Evolutionary conservation across 92 coral and sea anemone genomes (phyloP), one percentile per base, ranked within the genome.

Genomic region (Virgularia gustaviana): DNA sequence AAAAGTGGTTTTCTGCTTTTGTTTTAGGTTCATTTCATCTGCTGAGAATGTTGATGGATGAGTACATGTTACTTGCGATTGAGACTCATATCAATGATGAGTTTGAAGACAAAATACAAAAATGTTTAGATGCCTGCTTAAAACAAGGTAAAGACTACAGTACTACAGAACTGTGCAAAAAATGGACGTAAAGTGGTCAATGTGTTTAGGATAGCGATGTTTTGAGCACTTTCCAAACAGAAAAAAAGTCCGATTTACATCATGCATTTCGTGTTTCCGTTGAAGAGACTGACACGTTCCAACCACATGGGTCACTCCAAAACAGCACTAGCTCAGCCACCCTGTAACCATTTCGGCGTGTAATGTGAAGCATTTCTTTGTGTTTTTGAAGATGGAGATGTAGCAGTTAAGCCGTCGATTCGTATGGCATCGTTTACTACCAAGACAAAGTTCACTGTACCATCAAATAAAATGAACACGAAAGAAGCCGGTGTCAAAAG

Each of bases 1-100:
- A n/a, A n/a, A n/a, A n/a, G n/a, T n/a, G n/a, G n/a, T n/a, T n/a
- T n/a, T n/a, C n/a, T n/a, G n/a, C n/a, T n/a, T n/a, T n/a, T n/a
- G n/a, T n/a, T n/a, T n/a, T n/a, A 92, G 98, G 98, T 58, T 92
- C 98, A 23, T 92, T 92, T 74, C 98, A 92, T 61, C 85, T 92
- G 6, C 49, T 92, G 51, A 85, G 98, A 38, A 89, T 92, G 96
- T 84, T 92, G 58, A 75, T 92, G 80, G 96, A 92, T 35, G 98
- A 92, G 74, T 92, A 92, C 87, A 89, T 92, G 92, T 57, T 92
- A 12, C 84, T 92, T 9, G 91, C 85, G 45, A 92, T 92, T 42
- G 98, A 92, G 77, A 87, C 98, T 36, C 70, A 88, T 35, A 81
- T 92, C 68, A 89, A 89, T 73, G 83, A 92, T 73, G 98, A 92